These are phyloP conservation scores for Drosophila gunungcola DNA, from an alignment of 1,140 invertebrate species.

Conservation along the genomic window DNA sequence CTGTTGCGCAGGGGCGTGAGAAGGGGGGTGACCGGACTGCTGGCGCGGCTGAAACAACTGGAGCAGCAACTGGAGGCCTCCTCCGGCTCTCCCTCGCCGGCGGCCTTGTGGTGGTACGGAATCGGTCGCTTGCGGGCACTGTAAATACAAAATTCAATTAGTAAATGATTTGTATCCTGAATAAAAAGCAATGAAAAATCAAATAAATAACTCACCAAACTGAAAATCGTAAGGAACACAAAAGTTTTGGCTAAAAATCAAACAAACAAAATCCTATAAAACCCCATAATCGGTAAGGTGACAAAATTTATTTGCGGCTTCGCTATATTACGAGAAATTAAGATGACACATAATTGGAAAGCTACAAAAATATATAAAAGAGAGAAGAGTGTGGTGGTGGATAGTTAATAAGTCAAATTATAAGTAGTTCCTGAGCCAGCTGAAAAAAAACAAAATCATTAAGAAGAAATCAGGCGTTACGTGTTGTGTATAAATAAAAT, in stretches of 20 bases:
- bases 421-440: slow-evolving; percentile 66
- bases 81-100: slow-evolving; percentile 71
- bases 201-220: slow-evolving; percentile 58
- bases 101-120: slow-evolving; percentile 93
- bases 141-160: slow-evolving; percentile 74
- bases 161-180: no score
- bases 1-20: slow-evolving; percentile 63
- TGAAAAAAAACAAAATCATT: slow-evolving; percentile 56
- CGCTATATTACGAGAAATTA: slow-evolving; percentile 36
- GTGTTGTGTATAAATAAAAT: slow-evolving; percentile 25
- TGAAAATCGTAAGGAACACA: slow-evolving; percentile 62
- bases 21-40: slow-evolving; percentile 69
- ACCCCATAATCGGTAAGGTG: slow-evolving; percentile 31
- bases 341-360: slow-evolving; percentile 16
- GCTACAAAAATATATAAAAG: slow-evolving; percentile 30
- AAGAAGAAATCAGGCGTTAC: slow-evolving; percentile 29
- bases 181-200: background rate
- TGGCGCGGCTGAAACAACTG: slow-evolving; percentile 86
- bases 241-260: slow-evolving; percentile 57
- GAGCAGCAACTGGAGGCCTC: slow-evolving; percentile 89
- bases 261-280: slow-evolving; percentile 37
- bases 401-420: slow-evolving; percentile 22
- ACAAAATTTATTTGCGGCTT: slow-evolving; percentile 59
- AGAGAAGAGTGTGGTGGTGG: background rate
- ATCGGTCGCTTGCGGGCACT: slow-evolving; percentile 96